A percentile compares a stretch with the other conserved stretches of the same genome.
phyloP scores from a whole-genome alignment of 1,140 invertebrate species.

The Lasioglossum albipes region DNA sequence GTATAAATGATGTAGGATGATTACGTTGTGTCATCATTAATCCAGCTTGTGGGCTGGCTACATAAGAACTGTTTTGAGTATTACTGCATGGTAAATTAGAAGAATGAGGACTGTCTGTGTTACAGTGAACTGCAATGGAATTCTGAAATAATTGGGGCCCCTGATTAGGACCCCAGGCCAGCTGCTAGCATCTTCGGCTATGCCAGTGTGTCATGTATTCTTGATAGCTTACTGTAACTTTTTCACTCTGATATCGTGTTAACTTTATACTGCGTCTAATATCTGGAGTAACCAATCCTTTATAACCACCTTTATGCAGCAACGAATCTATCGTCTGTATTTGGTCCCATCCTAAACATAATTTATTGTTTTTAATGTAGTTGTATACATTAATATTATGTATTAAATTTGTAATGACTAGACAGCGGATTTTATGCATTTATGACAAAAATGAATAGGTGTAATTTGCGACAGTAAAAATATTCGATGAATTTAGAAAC shows the following conservation, averaged over 20 bases:
- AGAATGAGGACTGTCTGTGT: slow-evolving; percentile 58
- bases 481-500: too few species aligned
- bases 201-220: slow-evolving; percentile 87
- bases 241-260: slow-evolving; percentile 96
- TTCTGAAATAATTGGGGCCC: slow-evolving; percentile 63
- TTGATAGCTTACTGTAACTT: slow-evolving; percentile 90
- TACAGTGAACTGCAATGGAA: slow-evolving; percentile 63
- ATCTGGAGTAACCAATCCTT: slow-evolving; percentile 93
- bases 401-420: background rate
- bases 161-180: slow-evolving; percentile 69
- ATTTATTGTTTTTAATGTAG: slow-evolving; percentile 13
- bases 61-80: slow-evolving; percentile 62
- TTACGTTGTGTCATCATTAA: slow-evolving; percentile 63
- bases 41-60: slow-evolving; percentile 63
- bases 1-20: slow-evolving; percentile 68
- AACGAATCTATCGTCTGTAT: slow-evolving; percentile 98
- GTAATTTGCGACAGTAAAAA: too few species aligned
- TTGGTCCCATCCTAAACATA: slow-evolving; percentile 92
- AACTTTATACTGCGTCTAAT: slow-evolving; percentile 93
- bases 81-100: slow-evolving; percentile 62
- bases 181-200: slow-evolving; percentile 83
- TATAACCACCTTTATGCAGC: slow-evolving; percentile 97
- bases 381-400: background rate
- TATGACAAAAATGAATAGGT: too few species aligned
- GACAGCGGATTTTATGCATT: too few species aligned